Conservation (phyloP, 92 coral and sea anemone genomes). For the Heteractis magnifica region DNA sequence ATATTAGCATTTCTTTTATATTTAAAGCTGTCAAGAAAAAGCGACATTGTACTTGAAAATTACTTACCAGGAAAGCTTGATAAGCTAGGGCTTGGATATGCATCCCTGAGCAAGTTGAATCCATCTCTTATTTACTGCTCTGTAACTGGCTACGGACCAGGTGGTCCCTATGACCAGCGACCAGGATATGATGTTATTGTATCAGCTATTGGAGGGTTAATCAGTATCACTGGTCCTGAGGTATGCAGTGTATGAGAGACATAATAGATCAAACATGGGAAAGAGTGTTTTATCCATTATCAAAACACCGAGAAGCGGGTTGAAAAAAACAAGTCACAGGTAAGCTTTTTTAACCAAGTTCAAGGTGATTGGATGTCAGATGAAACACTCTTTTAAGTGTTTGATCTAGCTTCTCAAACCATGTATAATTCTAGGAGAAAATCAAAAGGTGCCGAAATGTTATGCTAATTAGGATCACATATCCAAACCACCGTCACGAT, state of each 20-base stretch:
- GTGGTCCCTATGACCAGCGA: slow-evolving; percentile 85
- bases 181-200: slow-evolving; percentile 90
- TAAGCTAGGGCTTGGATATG: slow-evolving; percentile 82
- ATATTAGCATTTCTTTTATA: not conserved
- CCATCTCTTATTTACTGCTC: slow-evolving; percentile 86
- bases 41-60: slow-evolving; percentile 85
- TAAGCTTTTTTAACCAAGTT: too few relatives aligned
- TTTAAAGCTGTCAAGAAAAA: slow-evolving; percentile 63
- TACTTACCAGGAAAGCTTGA: slow-evolving; percentile 90
- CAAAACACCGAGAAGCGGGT: too few relatives aligned
- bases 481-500: too few relatives aligned
- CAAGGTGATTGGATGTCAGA: too few relatives aligned
- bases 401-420: too few relatives aligned
- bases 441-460: too few relatives aligned
- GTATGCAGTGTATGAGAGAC: slow-evolving; percentile 25
- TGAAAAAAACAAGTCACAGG: too few relatives aligned
- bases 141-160: slow-evolving; percentile 86
- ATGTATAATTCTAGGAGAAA: too few relatives aligned
- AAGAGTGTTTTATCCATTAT: too few relatives aligned
- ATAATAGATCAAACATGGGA: too few relatives aligned
- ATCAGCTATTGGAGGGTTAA: slow-evolving; percentile 85
- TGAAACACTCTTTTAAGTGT: too few relatives aligned
- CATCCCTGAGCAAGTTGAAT: slow-evolving; percentile 44
- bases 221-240: slow-evolving; percentile 95
- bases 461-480: too few relatives aligned